Percentiles rank a stretch among this genome's conserved stretches.
These are phyloP conservation scores for Anodontia alba DNA, from an alignment of 2,888 invertebrate species.

Conservation along the genomic window DNA sequence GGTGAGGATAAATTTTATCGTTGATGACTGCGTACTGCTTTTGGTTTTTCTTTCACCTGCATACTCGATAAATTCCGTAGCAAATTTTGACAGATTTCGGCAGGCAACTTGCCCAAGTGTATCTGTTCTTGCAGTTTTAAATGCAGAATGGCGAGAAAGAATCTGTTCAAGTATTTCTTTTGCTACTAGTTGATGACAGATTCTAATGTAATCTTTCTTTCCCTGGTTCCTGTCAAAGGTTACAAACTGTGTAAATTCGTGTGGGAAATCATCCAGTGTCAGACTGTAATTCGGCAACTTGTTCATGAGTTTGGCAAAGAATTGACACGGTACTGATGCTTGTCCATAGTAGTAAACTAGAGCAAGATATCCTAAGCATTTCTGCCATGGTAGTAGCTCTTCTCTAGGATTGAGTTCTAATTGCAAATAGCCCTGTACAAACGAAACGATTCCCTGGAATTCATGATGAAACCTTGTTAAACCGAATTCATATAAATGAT, in stretches of 20 bases:
- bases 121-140: neutral
- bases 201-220: conserved; percentile 47
- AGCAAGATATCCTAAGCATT: conserved; percentile 44
- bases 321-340: conserved; percentile 50
- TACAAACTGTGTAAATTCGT: conserved; percentile 48
- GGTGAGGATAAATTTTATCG: conserved; percentile 53
- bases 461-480: conserved; percentile 55
- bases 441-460: conserved; percentile 51
- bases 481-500: conserved; percentile 59
- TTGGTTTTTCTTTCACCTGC: conserved; percentile 51
- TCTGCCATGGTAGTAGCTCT: conserved; percentile 36
- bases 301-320: conserved; percentile 45
- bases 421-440: conserved; percentile 55
- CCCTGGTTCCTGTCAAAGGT: conserved; percentile 47
- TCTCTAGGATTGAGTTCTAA: conserved; percentile 18
- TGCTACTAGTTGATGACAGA: conserved; percentile 60
- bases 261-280: conserved; percentile 42
- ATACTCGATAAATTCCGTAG: conserved; percentile 58
- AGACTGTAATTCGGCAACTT: conserved; percentile 43
- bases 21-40: conserved; percentile 23
- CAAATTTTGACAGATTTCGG: conserved; percentile 48
- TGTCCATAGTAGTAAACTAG: conserved; percentile 58
- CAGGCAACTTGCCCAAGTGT: conserved; percentile 48
- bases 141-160: conserved; percentile 25
- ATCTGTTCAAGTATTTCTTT: conserved; percentile 65